phyloP scores from a whole-genome alignment of 2,888 invertebrate species.

The Sphaeridia pumilis region DNA sequence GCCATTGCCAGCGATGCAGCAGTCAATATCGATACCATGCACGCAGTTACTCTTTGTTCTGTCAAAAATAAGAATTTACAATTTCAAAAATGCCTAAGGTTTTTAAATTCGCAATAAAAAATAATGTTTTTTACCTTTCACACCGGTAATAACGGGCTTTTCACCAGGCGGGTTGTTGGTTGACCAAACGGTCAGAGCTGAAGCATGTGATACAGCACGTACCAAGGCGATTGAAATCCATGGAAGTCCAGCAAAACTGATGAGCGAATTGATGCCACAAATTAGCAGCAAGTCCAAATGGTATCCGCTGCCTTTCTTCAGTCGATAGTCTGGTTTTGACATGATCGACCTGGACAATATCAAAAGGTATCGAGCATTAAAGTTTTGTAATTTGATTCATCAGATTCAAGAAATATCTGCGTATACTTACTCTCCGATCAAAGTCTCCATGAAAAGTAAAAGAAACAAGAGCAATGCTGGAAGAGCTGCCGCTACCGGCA shows the following conservation, averaged over 20 bases:
- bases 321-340: slow-evolving; percentile 42
- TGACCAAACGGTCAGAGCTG: slow-evolving; percentile 45
- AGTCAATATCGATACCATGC: slow-evolving; percentile 65
- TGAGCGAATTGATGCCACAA: slow-evolving; percentile 40
- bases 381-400: too few relatives aligned
- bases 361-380: too few relatives aligned
- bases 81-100: background rate
- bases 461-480: slow-evolving; percentile 47
- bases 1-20: slow-evolving; percentile 77
- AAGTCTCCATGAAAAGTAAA: slow-evolving; percentile 47
- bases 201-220: slow-evolving; percentile 45
- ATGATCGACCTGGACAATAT: slow-evolving; percentile 43
- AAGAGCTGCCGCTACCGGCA: slow-evolving; percentile 41
- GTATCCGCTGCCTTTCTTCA: slow-evolving; percentile 45
- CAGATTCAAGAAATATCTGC: too few relatives aligned
- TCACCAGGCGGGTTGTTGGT: slow-evolving; percentile 47
- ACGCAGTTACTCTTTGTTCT: slow-evolving; percentile 75
- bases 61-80: too few relatives aligned
- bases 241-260: slow-evolving; percentile 42
- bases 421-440: slow-evolving; percentile 47
- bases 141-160: slow-evolving; percentile 41
- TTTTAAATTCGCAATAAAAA: too few relatives aligned
- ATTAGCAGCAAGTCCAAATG: slow-evolving; percentile 45
- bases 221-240: slow-evolving; percentile 48
- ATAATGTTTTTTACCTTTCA: slow-evolving; percentile 44